A percentile compares a stretch with the other conserved stretches of the same genome.
Evolutionary conservation across 1,140 invertebrate genomes (phyloP).

Genomic region (Atta cephalotes): DNA sequence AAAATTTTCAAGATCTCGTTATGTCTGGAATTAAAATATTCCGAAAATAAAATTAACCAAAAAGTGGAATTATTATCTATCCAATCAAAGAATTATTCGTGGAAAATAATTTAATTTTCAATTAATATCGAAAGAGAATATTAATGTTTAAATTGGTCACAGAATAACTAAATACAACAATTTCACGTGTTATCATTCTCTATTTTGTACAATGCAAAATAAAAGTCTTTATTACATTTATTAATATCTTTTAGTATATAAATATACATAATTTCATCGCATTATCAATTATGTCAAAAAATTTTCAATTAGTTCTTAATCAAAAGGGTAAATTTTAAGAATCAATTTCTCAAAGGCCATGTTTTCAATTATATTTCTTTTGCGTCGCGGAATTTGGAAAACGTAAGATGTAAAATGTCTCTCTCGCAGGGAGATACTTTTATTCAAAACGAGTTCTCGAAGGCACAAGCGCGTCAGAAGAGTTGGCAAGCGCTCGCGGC

Average conservation of each 20-base stretch:
- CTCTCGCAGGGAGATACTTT: constrained; percentile 14
- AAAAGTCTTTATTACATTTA: too few species aligned
- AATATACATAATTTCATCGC: background rate
- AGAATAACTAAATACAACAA: background rate
- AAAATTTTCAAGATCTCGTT: constrained; percentile 5
- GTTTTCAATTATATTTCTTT: background rate
- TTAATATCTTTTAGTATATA: too few species aligned
- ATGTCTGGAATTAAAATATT: background rate
- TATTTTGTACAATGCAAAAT: background rate
- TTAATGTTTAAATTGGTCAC: background rate
- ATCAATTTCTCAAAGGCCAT: background rate
- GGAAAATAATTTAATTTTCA: background rate
- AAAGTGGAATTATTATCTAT: background rate
- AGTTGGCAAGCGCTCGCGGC: constrained; percentile 49
- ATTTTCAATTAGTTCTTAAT: background rate
- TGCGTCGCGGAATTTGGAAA: constrained; percentile 1
- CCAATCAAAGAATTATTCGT: background rate
- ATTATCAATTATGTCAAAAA: background rate
- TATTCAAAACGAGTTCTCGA: constrained; percentile 43
- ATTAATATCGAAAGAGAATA: background rate
- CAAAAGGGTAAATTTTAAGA: background rate
- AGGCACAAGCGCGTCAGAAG: constrained; percentile 6
- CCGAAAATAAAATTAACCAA: background rate
- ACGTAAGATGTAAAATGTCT: background rate
- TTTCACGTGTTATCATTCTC: background rate